Evolutionary conservation across 2,888 invertebrate species (phyloP), one percentile per base, ranked within the genome.

Genomic region (Lottia scabra): DNA sequence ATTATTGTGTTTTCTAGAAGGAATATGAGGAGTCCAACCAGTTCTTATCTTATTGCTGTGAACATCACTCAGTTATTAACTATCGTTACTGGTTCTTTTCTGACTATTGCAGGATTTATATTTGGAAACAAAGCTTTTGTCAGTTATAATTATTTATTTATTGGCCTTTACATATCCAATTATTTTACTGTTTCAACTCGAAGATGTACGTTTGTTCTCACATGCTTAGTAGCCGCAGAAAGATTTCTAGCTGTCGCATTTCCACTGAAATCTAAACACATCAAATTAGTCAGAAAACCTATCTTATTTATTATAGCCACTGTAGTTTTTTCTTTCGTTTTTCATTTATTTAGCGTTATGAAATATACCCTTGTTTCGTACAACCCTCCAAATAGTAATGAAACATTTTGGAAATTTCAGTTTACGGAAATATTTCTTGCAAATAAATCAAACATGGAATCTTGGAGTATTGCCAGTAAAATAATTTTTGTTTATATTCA

Each of bases 401-500:
- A 56, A 56, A 56, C 56, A 19, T 19, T 56, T 10, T 56, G 56
- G 56, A 56, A 56, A 56, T 56, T 56, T 23, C 19, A n/a, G 10
- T 56, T 56, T 56, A 8, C 38, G 38, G 10, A 38, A 38, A 38
- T 2, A 38, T 38, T 38, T 38, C 38, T 38, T 8, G 23, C 19
- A 23, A 13, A 19, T 56, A 56, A 56, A 23, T 3, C n/a, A 19
- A 23, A 56, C 15, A n/a, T 56, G 19, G 19, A 56, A 56, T 10
- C 12, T 19, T 19, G n/a, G 56, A 56, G 56, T 56, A 10, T 56
- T n/a, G 56, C 56, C n/a, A 56, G 63, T 63, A 69, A 44, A 19
- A 45, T 69, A 10, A 43, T 69, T 3, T 69, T 69, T 23, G 63
- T 63, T 15, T 69, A 56, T 16, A 23, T 69, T 4, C 69, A 62